A percentile compares a stretch with the other conserved stretches of the same genome.
Evolutionary conservation across 53 echinoderm and acorn worm genomes (phyloP).

Genomic region (Paelopatides confundens): DNA sequence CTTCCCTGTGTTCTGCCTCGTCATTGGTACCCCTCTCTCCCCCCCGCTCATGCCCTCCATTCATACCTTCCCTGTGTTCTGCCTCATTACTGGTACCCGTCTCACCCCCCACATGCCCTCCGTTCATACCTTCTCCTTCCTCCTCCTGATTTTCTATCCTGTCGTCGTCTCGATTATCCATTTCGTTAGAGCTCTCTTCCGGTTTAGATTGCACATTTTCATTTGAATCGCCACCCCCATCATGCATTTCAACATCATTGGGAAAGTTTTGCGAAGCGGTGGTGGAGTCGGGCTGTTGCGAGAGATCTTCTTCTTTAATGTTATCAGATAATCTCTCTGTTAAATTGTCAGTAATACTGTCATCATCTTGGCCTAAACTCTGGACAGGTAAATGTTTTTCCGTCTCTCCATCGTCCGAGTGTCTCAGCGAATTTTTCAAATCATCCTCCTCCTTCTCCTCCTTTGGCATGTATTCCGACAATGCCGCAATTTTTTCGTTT

Average conservation of each 20-base stretch:
- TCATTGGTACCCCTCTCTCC: background rate
- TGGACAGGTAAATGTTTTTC: conserved; percentile 21
- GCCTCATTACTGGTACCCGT: background rate
- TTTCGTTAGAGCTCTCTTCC: conserved; percentile 10
- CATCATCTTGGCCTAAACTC: conserved; percentile 24
- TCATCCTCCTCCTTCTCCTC: conserved; percentile 4
- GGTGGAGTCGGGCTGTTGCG: background rate
- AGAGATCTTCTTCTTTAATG: background rate
- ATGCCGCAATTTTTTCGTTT: background rate
- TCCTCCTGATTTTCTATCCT: conserved; percentile 12
- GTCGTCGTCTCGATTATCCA: conserved; percentile 35
- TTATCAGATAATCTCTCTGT: conserved; percentile 7
- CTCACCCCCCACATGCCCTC: background rate
- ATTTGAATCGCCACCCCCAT: background rate
- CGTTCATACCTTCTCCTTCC: background rate
- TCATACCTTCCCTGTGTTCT: background rate
- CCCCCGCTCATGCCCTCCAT: conserved; percentile 4
- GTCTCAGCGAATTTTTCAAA: conserved; percentile 10
- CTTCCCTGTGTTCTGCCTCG: background rate
- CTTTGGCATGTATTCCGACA: background rate
- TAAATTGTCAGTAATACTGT: conserved; percentile 23
- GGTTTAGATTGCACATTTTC: conserved; percentile 40
- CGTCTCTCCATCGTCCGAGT: background rate
- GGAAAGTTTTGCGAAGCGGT: background rate
- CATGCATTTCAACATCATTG: conserved; percentile 32